Conservation (phyloP, 2,113 vertebrate species). For the Turdus rufiventris region DNA sequence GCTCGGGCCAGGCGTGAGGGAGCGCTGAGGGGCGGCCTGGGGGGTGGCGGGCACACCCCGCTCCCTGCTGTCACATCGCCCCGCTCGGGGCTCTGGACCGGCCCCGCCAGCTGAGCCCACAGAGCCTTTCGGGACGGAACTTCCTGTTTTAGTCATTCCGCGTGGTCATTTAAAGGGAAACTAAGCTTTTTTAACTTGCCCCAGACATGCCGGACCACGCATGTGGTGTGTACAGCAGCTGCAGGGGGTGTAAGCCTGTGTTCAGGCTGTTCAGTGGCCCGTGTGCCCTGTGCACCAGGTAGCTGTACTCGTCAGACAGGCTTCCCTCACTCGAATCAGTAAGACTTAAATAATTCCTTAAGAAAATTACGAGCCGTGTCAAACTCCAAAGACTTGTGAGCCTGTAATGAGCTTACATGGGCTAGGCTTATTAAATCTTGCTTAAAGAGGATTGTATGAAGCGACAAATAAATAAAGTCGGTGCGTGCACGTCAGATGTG, state of each 20-base stretch:
- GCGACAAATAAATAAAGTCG: not conserved
- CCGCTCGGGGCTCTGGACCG: fast-evolving
- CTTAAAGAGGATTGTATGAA: not conserved
- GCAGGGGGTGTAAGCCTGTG: not conserved
- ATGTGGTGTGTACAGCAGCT: not conserved
- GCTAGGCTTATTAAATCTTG: not conserved
- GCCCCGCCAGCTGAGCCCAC: not conserved
- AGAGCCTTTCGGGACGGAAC: not conserved
- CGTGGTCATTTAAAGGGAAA: not conserved
- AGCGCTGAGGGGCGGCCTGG: fast-evolving
- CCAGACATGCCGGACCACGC: fast-evolving
- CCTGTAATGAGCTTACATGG: not conserved
- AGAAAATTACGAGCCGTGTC: not conserved
- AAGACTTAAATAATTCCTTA: not conserved
- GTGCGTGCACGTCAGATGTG: fast-evolving
- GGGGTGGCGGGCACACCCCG: not conserved
- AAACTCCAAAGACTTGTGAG: not conserved
- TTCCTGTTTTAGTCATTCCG: not conserved
- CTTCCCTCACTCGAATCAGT: not conserved
- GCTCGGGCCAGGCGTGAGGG: fast-evolving
- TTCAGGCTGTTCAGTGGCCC: not conserved
- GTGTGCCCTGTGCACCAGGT: not conserved
- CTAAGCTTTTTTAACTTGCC: not conserved
- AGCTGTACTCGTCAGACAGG: not conserved
- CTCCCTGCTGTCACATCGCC: fast-evolving